phyloP scores from a whole-genome alignment of 2,113 vertebrate species.

The Oreamnos americanus region DNA sequence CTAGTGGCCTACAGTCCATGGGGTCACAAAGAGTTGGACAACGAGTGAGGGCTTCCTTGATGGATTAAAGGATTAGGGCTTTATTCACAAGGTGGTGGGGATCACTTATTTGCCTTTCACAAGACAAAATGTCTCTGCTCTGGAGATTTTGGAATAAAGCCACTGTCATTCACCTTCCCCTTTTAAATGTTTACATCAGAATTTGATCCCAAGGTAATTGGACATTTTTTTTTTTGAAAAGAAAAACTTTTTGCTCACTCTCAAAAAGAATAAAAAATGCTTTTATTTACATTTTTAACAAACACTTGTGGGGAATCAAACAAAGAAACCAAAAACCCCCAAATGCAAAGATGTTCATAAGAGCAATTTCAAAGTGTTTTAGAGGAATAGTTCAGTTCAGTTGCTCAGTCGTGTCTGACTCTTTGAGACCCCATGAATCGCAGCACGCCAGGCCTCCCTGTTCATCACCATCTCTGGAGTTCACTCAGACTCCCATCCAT shows the following conservation, averaged over 20 bases:
- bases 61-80: background rate
- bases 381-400: background rate
- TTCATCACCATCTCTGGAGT: too few relatives aligned
- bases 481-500: too few relatives aligned
- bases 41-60: accelerated
- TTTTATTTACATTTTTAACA: background rate
- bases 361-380: background rate
- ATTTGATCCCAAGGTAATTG: background rate
- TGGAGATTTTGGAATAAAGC: background rate
- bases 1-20: background rate
- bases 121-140: background rate
- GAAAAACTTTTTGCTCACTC: background rate
- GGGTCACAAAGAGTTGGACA: accelerated
- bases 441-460: too few relatives aligned
- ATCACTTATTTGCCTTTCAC: background rate
- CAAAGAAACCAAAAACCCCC: background rate
- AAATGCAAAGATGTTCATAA: background rate
- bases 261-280: background rate
- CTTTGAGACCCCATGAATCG: too few relatives aligned
- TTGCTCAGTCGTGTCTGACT: too few relatives aligned
- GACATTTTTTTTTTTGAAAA: background rate
- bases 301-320: background rate
- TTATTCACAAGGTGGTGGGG: background rate
- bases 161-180: background rate
- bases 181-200: background rate